Percentiles rank a stretch among this genome's conserved stretches.
Conservation (phyloP, 2,113 vertebrate species). For the Cyprinus carpio region DNA sequence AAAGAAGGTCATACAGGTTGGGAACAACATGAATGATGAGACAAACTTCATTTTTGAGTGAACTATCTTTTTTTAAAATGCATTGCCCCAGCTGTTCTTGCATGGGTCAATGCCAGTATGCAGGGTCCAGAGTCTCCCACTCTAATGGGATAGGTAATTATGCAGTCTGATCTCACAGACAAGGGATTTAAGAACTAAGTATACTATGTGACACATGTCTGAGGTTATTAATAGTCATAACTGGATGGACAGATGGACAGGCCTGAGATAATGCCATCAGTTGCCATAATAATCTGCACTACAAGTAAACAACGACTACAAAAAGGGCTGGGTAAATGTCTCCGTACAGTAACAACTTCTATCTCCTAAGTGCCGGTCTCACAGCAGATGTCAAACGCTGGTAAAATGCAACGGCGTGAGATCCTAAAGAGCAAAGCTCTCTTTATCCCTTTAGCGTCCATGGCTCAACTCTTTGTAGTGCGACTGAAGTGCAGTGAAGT, state of each 20-base stretch:
- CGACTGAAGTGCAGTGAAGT: constrained; percentile 49
- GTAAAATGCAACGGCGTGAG: constrained; percentile 29
- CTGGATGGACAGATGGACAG: constrained; percentile 56
- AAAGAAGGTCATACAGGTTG: not conserved
- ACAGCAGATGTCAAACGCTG: constrained; percentile 49
- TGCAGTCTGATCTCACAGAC: constrained; percentile 77
- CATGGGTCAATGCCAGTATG: constrained; percentile 38
- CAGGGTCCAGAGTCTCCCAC: constrained; percentile 63
- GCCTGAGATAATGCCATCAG: constrained; percentile 37
- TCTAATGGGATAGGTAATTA: constrained; percentile 79
- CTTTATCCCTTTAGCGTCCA: constrained; percentile 31
- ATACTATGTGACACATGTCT: constrained; percentile 65
- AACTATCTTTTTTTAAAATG: not conserved
- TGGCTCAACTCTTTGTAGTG: constrained; percentile 48
- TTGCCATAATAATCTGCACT: constrained; percentile 20
- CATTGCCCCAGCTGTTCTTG: constrained; percentile 70
- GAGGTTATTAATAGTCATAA: constrained; percentile 53
- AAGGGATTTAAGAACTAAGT: constrained; percentile 76
- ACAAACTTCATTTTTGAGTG: too few species aligned
- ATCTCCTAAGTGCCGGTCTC: constrained; percentile 27
- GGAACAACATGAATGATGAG: not conserved
- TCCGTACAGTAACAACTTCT: not conserved
- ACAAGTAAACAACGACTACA: not conserved
- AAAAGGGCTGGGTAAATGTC: not conserved
- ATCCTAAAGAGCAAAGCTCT: constrained; percentile 55